These are phyloP conservation scores for Frankliniella fusca DNA, from an alignment of 2,888 invertebrate genomes.

Conservation along the genomic window DNA sequence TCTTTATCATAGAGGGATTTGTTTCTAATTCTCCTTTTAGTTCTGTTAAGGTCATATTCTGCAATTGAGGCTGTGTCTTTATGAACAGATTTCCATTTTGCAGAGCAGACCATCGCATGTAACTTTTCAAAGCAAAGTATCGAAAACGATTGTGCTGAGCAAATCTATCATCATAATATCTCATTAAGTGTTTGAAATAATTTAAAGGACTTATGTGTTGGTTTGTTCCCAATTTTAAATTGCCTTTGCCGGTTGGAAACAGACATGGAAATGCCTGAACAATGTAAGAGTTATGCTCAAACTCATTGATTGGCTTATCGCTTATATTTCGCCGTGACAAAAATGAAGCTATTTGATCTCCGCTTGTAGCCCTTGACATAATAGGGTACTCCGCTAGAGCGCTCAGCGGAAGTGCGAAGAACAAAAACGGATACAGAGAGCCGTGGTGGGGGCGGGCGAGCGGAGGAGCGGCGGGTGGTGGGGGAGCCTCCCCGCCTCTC, in stretches of 20 bases:
- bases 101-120: neutral
- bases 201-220: slow-evolving; percentile 2
- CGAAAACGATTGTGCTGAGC: slow-evolving; percentile 28
- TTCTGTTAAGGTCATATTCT: neutral
- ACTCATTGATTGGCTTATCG: slow-evolving; percentile 30
- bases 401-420: no score
- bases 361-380: neutral
- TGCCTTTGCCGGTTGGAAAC: slow-evolving; percentile 33
- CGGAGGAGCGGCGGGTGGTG: no score
- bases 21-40: slow-evolving; percentile 28
- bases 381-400: no score
- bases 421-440: no score
- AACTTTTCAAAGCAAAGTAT: slow-evolving; percentile 28
- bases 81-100: neutral
- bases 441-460: no score
- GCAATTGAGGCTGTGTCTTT: neutral
- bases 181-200: slow-evolving; percentile 29
- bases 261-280: slow-evolving; percentile 34
- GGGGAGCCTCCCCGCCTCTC: no score
- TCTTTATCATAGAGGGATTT: slow-evolving; percentile 29
- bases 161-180: slow-evolving; percentile 29
- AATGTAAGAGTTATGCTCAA: slow-evolving; percentile 30
- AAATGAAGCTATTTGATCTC: neutral
- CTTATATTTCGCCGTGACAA: neutral
- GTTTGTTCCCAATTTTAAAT: slow-evolving; percentile 24